Percentiles rank a stretch among this genome's conserved stretches.
phyloP scores from a whole-genome alignment of 2,888 invertebrate genomes.

The Pelosia muscerda region DNA sequence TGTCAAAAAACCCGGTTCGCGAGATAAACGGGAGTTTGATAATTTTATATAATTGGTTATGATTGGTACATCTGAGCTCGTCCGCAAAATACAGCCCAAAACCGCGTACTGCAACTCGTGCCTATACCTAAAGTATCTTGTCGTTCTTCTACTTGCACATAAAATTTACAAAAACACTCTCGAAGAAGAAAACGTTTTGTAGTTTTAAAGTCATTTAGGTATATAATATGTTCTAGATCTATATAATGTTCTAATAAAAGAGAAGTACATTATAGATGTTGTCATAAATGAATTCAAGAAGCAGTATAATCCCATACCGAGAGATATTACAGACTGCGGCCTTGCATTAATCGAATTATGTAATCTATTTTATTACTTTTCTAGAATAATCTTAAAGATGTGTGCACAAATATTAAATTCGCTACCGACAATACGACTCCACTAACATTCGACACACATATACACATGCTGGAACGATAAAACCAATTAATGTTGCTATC shows the following conservation, averaged over 20 bases:
- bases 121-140: too few species aligned
- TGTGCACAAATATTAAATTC: constrained; percentile 32
- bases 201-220: too few species aligned
- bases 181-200: too few species aligned
- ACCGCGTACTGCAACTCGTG: too few species aligned
- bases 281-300: neutral
- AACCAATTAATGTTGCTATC: constrained; percentile 69
- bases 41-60: too few species aligned
- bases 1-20: too few species aligned
- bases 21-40: too few species aligned
- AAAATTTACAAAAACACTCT: too few species aligned
- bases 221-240: neutral
- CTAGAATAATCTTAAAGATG: constrained; percentile 32
- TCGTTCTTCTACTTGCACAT: too few species aligned
- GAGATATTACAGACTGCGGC: constrained; percentile 13
- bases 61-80: too few species aligned
- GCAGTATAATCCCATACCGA: constrained; percentile 4
- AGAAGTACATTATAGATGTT: neutral
- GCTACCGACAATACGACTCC: constrained; percentile 39
- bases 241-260: constrained; percentile 1
- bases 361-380: constrained; percentile 25
- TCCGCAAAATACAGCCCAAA: too few species aligned
- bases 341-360: constrained; percentile 27
- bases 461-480: constrained; percentile 60
- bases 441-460: constrained; percentile 58